Evolutionary conservation across 2,797 vertebrate species (phyloP).

Genomic region (Ciconia nigra): DNA sequence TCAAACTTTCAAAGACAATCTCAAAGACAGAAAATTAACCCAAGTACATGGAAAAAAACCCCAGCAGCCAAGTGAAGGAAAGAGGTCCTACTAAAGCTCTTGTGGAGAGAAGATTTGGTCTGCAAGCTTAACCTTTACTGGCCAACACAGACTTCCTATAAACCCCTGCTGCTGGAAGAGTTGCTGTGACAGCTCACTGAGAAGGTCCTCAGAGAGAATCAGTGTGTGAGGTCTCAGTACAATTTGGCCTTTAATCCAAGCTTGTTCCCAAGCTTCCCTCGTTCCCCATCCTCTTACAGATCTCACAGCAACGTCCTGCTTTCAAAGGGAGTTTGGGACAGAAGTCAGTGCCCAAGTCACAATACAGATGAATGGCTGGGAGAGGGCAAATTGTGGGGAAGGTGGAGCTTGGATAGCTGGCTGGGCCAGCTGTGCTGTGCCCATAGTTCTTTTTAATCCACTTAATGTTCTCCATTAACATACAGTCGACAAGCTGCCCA

Average conservation of each 20-base stretch:
- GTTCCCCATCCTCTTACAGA: not conserved
- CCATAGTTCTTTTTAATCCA: not conserved
- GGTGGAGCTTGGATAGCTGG: not conserved
- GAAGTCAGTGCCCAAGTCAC: not conserved
- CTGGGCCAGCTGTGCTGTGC: fast-evolving
- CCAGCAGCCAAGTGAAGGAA: not conserved
- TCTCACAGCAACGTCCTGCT: not conserved
- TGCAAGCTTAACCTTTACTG: not conserved
- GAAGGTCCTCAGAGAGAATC: not conserved
- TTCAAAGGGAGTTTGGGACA: not conserved
- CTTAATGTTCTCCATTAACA: not conserved
- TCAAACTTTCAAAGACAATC: not conserved
- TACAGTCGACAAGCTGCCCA: not conserved
- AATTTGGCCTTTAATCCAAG: not conserved
- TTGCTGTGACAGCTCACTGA: not conserved
- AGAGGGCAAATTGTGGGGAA: not conserved
- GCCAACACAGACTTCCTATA: not conserved
- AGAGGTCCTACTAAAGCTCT: not conserved
- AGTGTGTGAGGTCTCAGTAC: not conserved
- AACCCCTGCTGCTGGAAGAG: not conserved
- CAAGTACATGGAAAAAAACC: not conserved
- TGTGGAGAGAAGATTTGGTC: not conserved
- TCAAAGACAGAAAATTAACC: not conserved
- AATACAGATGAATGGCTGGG: not conserved
- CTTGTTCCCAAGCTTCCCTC: not conserved